phyloP scores from a whole-genome alignment of 2,797 vertebrate genomes.

The Arrhamphus sclerolepis region DNA sequence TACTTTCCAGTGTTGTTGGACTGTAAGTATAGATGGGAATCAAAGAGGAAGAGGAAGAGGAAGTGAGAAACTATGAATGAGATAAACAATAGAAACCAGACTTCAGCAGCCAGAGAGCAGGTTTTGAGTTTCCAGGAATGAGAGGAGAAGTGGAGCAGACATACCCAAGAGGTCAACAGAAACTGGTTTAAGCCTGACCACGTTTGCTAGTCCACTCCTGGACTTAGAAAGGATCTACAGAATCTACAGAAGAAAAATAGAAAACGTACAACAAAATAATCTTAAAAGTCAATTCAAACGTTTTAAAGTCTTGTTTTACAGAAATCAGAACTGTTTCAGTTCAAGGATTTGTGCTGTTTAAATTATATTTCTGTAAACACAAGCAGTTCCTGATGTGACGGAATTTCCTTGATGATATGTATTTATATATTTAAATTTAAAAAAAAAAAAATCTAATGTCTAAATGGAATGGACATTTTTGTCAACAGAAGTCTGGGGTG shows the following conservation, averaged over 20 bases:
- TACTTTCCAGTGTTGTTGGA: constrained; percentile 38
- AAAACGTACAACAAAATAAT: too few species aligned
- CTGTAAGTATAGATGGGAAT: background rate
- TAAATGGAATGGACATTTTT: background rate
- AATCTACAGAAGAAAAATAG: background rate
- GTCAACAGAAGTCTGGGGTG: background rate
- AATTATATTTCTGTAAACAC: constrained; percentile 5
- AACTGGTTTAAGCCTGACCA: background rate
- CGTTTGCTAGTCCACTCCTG: background rate
- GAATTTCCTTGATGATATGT: too few species aligned
- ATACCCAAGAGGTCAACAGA: background rate
- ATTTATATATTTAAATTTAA: too few species aligned
- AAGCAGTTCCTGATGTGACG: too few species aligned
- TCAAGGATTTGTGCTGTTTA: background rate
- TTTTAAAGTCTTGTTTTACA: background rate
- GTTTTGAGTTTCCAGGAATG: constrained; percentile 23
- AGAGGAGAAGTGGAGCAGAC: background rate
- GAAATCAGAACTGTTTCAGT: background rate
- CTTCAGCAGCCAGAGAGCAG: constrained; percentile 6
- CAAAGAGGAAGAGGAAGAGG: constrained; percentile 28
- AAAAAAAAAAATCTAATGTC: background rate
- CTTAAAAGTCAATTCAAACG: too few species aligned
- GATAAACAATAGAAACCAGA: constrained; percentile 31
- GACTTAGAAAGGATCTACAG: background rate
- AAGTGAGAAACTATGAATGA: constrained; percentile 14